Percentiles rank a stretch among this genome's conserved stretches.
phyloP scores from a whole-genome alignment of 2,797 vertebrate genomes.

The Spizella passerina region DNA sequence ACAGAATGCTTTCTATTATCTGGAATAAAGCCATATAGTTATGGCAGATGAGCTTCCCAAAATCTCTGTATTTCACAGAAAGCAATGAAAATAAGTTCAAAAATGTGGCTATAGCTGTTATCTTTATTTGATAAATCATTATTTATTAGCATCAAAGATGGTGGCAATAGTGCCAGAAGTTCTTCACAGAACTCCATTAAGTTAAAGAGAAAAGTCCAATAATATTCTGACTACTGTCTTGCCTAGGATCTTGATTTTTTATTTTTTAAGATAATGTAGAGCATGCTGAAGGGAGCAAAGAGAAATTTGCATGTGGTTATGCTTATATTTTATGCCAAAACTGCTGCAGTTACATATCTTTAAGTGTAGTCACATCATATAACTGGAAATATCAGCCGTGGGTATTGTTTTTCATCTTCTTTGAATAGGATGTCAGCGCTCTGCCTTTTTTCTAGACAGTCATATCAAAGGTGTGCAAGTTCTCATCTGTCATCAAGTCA shows the following conservation, averaged over 20 bases:
- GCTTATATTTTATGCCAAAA: background rate
- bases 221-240: slow-evolving; percentile 9
- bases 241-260: slow-evolving; percentile 8
- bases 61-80: background rate
- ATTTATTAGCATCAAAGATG: slow-evolving; percentile 18
- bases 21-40: slow-evolving; percentile 18
- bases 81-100: background rate
- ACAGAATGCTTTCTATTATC: slow-evolving; percentile 21
- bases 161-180: background rate
- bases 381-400: background rate
- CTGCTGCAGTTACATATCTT: background rate
- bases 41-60: background rate
- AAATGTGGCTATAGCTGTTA: background rate
- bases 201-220: slow-evolving; percentile 7
- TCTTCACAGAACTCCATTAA: slow-evolving; percentile 1
- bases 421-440: background rate
- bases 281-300: slow-evolving; percentile 23
- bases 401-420: slow-evolving; percentile 1
- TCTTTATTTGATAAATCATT: slow-evolving; percentile 3
- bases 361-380: slow-evolving; percentile 33
- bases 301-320: slow-evolving; percentile 54
- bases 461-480: background rate
- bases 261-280: slow-evolving; percentile 15
- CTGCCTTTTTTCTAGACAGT: background rate
- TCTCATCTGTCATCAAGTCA: background rate